Base-by-base conservation (phyloP, 1,140 invertebrate genomes). In the Rhynchophorus ferrugineus region DNA sequence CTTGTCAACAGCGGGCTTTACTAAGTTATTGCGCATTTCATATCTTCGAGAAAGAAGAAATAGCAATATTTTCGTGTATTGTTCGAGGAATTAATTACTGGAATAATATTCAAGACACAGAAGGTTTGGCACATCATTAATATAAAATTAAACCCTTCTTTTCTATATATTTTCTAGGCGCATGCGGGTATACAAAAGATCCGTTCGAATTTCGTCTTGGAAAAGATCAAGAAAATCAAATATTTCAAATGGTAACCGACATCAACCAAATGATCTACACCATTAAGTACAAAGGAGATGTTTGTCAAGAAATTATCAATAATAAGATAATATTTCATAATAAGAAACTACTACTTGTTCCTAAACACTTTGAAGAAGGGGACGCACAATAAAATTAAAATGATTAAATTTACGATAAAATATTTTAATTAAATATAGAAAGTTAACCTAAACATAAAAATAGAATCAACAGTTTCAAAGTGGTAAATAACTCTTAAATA, bases 101-200 rank as follows among this genome's bases (percentile, higher is more conserved):
- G 56, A 54, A 49, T 46, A 44, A 18, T 37, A 16, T 57, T 6
- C 56, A 57, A 39, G 56, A 57, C 21, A 53, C 46, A 2, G 56
- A 57, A 54, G 56, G 56, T 57, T 44, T 29, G 3, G 3, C 17
- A 17, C 13, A 14, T 16, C 3, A n/a, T 17, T 39, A 39, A 39
- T 39, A 17, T 18, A 3, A 39, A n/a, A 39, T 18, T 39, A 18
- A n/a, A n/a, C n/a, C n/a, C n/a, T n/a, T n/a, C n/a, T 1, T 1
- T 39, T 43, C 20, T 24, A 33, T n/a, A 36, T 16, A 17, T 13
- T 39, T 54, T 57, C n/a, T 18, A 57, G 56, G 50, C 39, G 56
- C 56, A 13, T 57, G 56, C 20, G 56, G 56, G 18, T 57, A 54
- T 29, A 44, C 48, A 21, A 47, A 54, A 37, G 49, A 54, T 24